Evolutionary conservation across 2,888 invertebrate genomes (phyloP), one percentile per base, ranked within the genome.

Genomic region (Lasiommata megera): DNA sequence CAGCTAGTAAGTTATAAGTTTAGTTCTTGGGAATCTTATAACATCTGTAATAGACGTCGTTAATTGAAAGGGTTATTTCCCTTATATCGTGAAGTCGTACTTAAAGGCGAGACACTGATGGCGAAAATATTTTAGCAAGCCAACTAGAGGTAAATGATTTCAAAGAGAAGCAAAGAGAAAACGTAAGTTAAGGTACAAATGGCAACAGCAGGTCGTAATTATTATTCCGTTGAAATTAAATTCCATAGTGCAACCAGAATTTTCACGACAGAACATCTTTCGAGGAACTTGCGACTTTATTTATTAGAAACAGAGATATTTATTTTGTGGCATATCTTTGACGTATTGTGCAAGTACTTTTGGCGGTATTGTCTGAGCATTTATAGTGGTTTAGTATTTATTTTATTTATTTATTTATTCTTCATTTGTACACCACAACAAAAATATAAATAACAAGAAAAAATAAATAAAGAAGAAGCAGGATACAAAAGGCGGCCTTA

Each of bases 191-290:
- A n/a, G 41, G 18, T 18, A 41, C 41, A 18, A 41, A 41, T 43
- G 12, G 12, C 44, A 44, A 29, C 28, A 28, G 28, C 3, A 28
- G 8, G 28, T 44, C 12, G 44, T 28, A 44, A 14, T 43, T 28
- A 43, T 44, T 14, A 29, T 28, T 14, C 12, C 28, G 44, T 44
- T 14, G 44, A 23, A 28, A 44, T 44, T 44, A 44, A 28, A 29
- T 43, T 43, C 28, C 12, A 43, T 43, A 12, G 12, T 14, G 44
- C 44, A 44, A 44, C 14, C 12, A 29, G 44, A 44, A 29, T 44
- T 44, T 44, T 44, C 44, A 44, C 28, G 12, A 28, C 12, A 7
- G 9, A n/a, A 14, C 8, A 44, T 12, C 14, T n/a, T 9, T 6
- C 17, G 18, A 41, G 11, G 17, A 6, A 41, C 11, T 18, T 41